Evolutionary conservation across 2,888 invertebrate species (phyloP), one percentile per base, ranked within the genome.

Genomic region (Cybosia mesomella): DNA sequence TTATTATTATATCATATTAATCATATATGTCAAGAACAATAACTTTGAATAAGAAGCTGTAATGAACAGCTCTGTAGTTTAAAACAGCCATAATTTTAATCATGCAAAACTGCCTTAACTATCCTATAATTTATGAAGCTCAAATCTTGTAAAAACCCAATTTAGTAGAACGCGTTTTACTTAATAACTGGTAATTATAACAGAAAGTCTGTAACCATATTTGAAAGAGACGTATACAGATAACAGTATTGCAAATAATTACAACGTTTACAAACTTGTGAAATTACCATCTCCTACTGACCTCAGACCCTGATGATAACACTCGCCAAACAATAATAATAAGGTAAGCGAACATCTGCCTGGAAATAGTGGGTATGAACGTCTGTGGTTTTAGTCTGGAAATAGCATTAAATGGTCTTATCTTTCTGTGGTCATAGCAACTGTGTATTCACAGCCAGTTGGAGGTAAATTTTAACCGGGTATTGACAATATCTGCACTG

Each of bases 221-320:
- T 39, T 58, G 10, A 15, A 21, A 28, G 49, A 32, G 13, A 32
- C 28, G 5, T 28, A 5, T 59, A 21, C 32, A 18, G 60, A 21
- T 18, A 43, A 60, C 0, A 21, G 10, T 2, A 62, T 21, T 34
- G 62, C n/a, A 62, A 53, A 21, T 34, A 49, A 53, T 34, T n/a
- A 53, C 49, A 32, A 32, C 22, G 34, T 55, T 54, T 9, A 10
- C 0, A 63, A 49, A 49, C 49, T 49, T 18, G 49, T 49, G n/a
- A 8, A 32, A 24, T 15, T 24, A 21, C 24, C 55, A 36, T 64
- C 43, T 61, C 60, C 9, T 28, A 61, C 28, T 61, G 60, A 61
- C 60, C 60, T 13, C 11, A 28, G 60, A 61, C 39, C 60, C 24
- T 49, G 7, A 21, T 22, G 60, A 61, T 61, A 61, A 32, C 13